Evolutionary conservation across 1,140 invertebrate genomes (phyloP).

Genomic region (Harlomillsia oculata): DNA sequence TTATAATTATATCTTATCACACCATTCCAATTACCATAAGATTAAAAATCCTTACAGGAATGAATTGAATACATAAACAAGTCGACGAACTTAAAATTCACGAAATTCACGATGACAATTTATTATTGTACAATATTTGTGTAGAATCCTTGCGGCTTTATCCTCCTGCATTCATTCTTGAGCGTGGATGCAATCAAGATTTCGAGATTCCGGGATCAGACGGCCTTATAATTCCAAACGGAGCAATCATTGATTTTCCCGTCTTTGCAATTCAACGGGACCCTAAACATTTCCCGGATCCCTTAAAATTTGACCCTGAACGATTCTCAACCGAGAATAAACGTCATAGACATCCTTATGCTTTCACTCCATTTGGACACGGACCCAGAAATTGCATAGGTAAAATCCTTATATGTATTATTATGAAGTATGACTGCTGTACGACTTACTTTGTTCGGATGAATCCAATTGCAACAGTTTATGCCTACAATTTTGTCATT

Average conservation of each 20-base stretch:
- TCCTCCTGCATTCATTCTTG: conserved; percentile 7
- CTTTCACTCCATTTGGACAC: conserved; percentile 37
- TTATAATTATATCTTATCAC: neutral
- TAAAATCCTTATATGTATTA: no score
- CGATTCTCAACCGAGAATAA: no score
- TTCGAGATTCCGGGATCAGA: neutral
- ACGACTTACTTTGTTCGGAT: no score
- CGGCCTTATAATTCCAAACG: conserved; percentile 13
- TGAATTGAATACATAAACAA: conserved; percentile 13
- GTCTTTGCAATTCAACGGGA: conserved; percentile 33
- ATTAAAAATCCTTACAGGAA: conserved; percentile 37
- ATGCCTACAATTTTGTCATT: no score
- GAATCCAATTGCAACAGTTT: no score
- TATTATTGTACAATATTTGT: conserved; percentile 18
- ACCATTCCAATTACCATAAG: conserved; percentile 41
- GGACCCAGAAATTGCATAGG: neutral
- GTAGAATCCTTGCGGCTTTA: conserved; percentile 24
- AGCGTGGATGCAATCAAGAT: neutral
- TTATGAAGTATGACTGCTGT: no score
- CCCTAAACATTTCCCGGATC: conserved; percentile 39
- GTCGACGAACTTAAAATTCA: conserved; percentile 5
- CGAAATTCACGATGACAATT: conserved; percentile 22
- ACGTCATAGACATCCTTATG: conserved; percentile 39
- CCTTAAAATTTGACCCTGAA: conserved; percentile 47
- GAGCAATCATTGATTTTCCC: conserved; percentile 21